Evolutionary conservation across 1,140 invertebrate genomes (phyloP).

Genomic region (Sitophilus oryzae): DNA sequence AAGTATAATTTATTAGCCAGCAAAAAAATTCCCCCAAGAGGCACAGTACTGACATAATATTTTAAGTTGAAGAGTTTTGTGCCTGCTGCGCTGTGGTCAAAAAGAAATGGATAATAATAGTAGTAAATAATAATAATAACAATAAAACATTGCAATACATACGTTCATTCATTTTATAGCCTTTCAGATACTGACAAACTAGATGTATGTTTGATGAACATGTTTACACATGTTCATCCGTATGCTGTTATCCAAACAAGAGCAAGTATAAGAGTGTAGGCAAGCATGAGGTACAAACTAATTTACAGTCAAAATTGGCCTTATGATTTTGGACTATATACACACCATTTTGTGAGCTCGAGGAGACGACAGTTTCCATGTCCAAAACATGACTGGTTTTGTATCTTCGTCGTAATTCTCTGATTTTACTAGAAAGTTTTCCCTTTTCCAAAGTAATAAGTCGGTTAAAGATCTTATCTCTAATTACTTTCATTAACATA

Average conservation of each 20-base stretch:
- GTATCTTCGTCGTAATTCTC: neutral
- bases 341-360: neutral
- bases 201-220: conserved; percentile 15
- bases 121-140: too few species aligned
- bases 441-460: conserved; percentile 5
- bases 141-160: too few species aligned
- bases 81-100: too few species aligned
- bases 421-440: conserved; percentile 4
- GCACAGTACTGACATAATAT: too few species aligned
- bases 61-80: too few species aligned
- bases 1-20: too few species aligned
- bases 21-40: too few species aligned
- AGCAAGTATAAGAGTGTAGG: conserved; percentile 22
- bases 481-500: conserved; percentile 17
- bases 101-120: too few species aligned
- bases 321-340: conserved; percentile 12
- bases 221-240: conserved; percentile 30
- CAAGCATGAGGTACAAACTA: conserved; percentile 22
- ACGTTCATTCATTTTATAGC: too few species aligned
- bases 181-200: too few species aligned
- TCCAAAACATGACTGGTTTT: neutral
- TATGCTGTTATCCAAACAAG: conserved; percentile 18
- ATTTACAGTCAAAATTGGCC: conserved; percentile 15
- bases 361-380: neutral
- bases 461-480: conserved; percentile 15